Evolutionary conservation across 2,797 vertebrate genomes (phyloP).

Genomic region (Pipistrellus pygmaeus): DNA sequence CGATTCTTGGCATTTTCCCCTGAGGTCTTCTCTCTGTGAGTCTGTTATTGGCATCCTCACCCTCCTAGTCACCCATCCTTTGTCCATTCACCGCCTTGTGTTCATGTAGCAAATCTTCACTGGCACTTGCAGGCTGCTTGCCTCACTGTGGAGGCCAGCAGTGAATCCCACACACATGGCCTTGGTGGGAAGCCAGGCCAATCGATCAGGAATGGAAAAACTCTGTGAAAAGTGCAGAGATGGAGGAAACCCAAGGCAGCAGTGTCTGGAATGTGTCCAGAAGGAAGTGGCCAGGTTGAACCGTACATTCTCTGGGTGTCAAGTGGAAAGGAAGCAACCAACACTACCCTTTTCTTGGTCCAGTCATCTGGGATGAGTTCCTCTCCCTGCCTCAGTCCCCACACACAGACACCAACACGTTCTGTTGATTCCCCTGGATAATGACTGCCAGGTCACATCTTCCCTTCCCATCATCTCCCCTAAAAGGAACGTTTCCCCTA

Average conservation of each 20-base stretch:
- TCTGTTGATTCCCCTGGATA: not conserved
- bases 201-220: not conserved
- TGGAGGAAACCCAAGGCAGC: not conserved
- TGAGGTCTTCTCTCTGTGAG: not conserved
- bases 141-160: not conserved
- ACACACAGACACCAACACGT: not conserved
- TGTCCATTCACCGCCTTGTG: not conserved
- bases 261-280: not conserved
- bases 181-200: not conserved
- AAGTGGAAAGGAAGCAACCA: no score
- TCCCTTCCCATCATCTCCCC: not conserved
- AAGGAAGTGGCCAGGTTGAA: not conserved
- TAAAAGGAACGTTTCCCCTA: not conserved
- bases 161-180: not conserved
- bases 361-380: not conserved
- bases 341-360: not conserved
- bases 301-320: no score
- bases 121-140: not conserved
- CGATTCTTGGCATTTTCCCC: not conserved
- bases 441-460: not conserved
- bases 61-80: not conserved
- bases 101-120: not conserved
- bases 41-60: not conserved
- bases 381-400: rapidly evolving
- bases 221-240: not conserved